Conservation (phyloP, 1,140 invertebrate species). For the Mylabris phalerata region DNA sequence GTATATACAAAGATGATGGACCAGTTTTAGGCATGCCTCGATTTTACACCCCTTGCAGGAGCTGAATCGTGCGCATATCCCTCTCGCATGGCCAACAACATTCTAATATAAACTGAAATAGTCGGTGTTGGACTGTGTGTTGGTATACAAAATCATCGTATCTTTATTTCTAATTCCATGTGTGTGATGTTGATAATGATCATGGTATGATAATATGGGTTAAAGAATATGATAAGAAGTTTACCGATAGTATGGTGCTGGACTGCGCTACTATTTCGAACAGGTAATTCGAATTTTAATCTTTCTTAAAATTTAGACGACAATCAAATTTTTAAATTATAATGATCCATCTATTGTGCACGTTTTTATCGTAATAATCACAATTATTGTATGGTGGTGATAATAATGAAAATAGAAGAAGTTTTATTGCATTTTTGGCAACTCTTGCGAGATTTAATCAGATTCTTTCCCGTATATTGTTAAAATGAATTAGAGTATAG, state of each 20-base stretch:
- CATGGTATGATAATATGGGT: constrained; percentile 25
- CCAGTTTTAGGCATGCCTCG: constrained; percentile 25
- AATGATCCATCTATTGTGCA: no score
- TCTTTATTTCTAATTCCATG: background rate
- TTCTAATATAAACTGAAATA: constrained; percentile 18
- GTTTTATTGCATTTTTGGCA: no score
- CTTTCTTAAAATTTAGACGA: no score
- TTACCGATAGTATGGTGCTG: constrained; percentile 24
- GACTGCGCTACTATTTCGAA: constrained; percentile 24
- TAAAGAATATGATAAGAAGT: constrained; percentile 22
- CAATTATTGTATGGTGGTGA: no score
- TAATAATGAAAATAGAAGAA: no score
- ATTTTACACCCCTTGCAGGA: constrained; percentile 21
- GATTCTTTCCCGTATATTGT: no score
- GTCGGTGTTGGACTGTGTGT: constrained; percentile 24
- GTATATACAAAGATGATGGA: constrained; percentile 20
- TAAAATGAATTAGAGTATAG: no score
- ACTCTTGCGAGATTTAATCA: no score
- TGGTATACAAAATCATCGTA: constrained; percentile 1
- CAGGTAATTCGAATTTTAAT: constrained; percentile 11
- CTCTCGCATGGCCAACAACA: constrained; percentile 25
- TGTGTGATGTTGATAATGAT: constrained; percentile 14
- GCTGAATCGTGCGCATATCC: constrained; percentile 22
- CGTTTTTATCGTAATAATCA: no score
- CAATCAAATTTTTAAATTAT: no score